Conservation (phyloP, 1,140 invertebrate species). For the Dryas iulia region DNA sequence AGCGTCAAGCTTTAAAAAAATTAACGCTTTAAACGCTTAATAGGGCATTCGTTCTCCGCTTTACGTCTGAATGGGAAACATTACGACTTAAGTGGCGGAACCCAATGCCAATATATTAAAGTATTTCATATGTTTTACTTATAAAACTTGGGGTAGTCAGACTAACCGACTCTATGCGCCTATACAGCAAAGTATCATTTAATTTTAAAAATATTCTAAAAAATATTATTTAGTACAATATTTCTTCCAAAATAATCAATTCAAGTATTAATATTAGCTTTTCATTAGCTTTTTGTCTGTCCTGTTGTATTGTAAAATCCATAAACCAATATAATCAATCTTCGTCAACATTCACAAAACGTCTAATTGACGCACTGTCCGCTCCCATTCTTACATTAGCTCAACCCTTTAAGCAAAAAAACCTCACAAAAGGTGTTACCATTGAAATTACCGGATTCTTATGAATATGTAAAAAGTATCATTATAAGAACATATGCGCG, state of each 20-base stretch:
- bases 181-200: too few species aligned
- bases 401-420: constrained; percentile 42
- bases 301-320: not conserved
- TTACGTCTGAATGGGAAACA: too few species aligned
- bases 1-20: too few species aligned
- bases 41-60: too few species aligned
- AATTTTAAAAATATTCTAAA: too few species aligned
- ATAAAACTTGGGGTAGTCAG: too few species aligned
- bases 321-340: constrained; percentile 40
- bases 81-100: too few species aligned
- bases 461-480: constrained; percentile 52
- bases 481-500: constrained; percentile 49
- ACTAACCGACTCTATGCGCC: too few species aligned
- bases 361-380: constrained; percentile 49
- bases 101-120: too few species aligned
- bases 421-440: constrained; percentile 56
- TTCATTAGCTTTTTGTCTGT: not conserved
- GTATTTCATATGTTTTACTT: too few species aligned
- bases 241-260: not conserved
- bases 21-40: too few species aligned
- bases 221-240: too few species aligned
- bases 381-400: constrained; percentile 47
- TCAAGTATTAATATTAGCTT: not conserved
- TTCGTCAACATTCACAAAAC: constrained; percentile 38
- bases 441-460: constrained; percentile 56